phyloP scores from a whole-genome alignment of 2,797 vertebrate species.

The Falco columbarius region DNA sequence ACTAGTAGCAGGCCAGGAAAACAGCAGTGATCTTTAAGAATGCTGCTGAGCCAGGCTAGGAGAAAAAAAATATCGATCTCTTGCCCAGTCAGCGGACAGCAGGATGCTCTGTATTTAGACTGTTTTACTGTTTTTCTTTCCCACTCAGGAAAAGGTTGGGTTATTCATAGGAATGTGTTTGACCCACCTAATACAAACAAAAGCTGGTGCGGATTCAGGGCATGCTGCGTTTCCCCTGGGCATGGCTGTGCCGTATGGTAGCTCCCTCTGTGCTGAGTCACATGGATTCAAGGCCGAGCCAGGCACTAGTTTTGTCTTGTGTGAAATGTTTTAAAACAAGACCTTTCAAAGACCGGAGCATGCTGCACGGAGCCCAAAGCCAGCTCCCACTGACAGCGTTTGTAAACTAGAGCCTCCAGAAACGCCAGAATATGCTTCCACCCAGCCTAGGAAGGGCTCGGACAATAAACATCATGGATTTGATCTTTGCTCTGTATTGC shows the following conservation, averaged over 20 bases:
- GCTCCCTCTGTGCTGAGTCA: not conserved
- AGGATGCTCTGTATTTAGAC: not conserved
- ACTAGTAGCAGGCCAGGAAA: not conserved
- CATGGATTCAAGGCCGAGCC: not conserved
- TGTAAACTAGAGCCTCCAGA: not conserved
- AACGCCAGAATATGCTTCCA: not conserved
- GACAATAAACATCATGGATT: not conserved
- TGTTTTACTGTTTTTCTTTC: not conserved
- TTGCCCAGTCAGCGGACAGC: not conserved
- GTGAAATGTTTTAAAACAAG: not conserved
- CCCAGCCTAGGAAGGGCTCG: not conserved
- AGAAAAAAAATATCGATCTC: not conserved
- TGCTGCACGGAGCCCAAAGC: fast-evolving
- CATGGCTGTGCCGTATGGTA: fast-evolving
- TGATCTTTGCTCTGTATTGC: not conserved
- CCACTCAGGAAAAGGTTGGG: slow-evolving; percentile 10
- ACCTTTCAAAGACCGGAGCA: not conserved
- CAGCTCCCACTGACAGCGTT: not conserved
- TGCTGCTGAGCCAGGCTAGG: slow-evolving; percentile 39
- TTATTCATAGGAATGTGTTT: slow-evolving; percentile 12
- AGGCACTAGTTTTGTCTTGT: not conserved
- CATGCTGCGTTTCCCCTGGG: fast-evolving
- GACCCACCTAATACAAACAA: not conserved
- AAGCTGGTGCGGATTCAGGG: not conserved
- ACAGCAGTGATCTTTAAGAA: not conserved